Conservation (phyloP, 2,888 invertebrate genomes). For the Pheosia tremula region DNA sequence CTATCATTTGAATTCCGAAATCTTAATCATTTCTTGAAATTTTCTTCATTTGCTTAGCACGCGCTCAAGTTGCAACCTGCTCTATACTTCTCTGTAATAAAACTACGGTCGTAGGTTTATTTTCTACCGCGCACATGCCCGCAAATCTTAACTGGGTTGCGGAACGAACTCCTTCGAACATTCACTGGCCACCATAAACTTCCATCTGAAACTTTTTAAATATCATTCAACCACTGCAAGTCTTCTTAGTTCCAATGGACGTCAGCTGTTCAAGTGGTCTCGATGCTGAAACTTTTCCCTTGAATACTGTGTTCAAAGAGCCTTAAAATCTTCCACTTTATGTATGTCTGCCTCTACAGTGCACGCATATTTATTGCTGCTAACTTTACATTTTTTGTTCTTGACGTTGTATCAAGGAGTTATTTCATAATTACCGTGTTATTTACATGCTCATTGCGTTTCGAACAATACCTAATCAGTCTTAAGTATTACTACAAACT, state of each 20-base stretch:
- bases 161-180: slow-evolving; percentile 20
- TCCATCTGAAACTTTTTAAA: slow-evolving; percentile 31
- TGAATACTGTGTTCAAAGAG: neutral
- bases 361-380: neutral
- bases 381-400: too few species aligned
- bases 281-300: slow-evolving; percentile 5
- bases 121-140: slow-evolving; percentile 5
- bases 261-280: neutral
- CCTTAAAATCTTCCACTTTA: neutral
- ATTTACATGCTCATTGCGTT: too few species aligned
- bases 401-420: too few species aligned
- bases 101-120: neutral
- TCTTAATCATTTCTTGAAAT: neutral
- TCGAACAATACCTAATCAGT: too few species aligned
- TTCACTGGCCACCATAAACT: slow-evolving; percentile 22
- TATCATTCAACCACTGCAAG: slow-evolving; percentile 23
- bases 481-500: too few species aligned
- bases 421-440: too few species aligned
- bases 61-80: neutral
- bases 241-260: slow-evolving; percentile 3
- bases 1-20: too few species aligned
- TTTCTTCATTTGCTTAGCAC: neutral
- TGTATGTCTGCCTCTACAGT: neutral
- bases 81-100: neutral
- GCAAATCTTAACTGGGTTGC: slow-evolving; percentile 17